Percentiles rank a stretch among this genome's conserved stretches.
phyloP scores from a whole-genome alignment of 92 coral and sea anemone genomes.

The Epizoanthus illoricatus region DNA sequence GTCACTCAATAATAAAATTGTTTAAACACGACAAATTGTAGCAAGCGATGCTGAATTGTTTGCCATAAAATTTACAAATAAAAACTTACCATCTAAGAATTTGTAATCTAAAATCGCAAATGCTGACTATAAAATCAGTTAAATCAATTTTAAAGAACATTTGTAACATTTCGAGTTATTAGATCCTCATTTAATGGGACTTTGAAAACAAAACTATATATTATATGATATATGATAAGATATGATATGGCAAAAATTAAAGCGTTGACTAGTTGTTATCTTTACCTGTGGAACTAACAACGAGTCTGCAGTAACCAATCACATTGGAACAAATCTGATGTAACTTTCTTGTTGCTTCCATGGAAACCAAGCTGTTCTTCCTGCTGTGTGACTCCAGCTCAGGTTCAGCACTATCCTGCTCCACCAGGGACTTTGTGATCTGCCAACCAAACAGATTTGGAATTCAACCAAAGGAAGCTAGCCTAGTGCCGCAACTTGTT shows the following conservation, averaged over 20 bases:
- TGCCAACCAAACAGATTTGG: conserved; percentile 3
- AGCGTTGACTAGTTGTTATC: background rate
- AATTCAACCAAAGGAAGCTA: too few relatives aligned
- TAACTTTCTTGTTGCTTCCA: conserved; percentile 79
- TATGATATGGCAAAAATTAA: background rate
- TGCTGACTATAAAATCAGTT: too few relatives aligned
- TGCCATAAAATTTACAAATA: too few relatives aligned
- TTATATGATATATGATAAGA: too few relatives aligned
- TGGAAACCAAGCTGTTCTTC: conserved; percentile 75
- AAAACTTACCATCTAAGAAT: too few relatives aligned
- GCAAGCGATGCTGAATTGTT: too few relatives aligned
- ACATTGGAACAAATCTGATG: conserved; percentile 87
- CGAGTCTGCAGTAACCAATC: conserved; percentile 86
- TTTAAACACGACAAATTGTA: too few relatives aligned
- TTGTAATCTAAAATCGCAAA: too few relatives aligned
- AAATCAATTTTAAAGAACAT: too few relatives aligned
- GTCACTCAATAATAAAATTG: too few relatives aligned
- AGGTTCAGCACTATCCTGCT: conserved; percentile 64
- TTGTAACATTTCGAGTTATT: too few relatives aligned
- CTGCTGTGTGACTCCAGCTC: conserved; percentile 63
- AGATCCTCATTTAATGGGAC: background rate
- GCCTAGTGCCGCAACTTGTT: too few relatives aligned
- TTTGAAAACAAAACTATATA: background rate
- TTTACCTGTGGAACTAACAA: conserved; percentile 79
- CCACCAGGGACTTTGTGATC: conserved; percentile 81